Base-by-base conservation (phyloP, 2,888 invertebrate genomes). In the Coleophora deauratella region DNA sequence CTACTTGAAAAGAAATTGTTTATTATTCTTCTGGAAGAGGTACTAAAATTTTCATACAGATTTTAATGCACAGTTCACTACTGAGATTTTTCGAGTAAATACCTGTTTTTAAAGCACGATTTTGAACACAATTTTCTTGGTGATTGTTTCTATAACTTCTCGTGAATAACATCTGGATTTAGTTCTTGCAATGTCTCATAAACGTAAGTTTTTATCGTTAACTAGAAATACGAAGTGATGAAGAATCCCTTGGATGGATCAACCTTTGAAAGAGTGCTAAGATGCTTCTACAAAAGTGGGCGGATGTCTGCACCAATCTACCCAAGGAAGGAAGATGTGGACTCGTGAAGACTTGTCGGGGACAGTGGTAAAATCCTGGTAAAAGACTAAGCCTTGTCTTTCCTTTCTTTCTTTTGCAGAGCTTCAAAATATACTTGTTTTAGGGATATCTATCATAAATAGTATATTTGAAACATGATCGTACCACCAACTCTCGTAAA, bases 161-260 rank as follows among this genome's bases (percentile, higher is more conserved):
- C 11, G 41, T 41, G 32, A 45, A 38, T 42, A 45, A 44, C 41
- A 44, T 35, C 35, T 44, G 37, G 41, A 35, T 11, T 31, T 31
- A 39, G 43, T 53, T 44, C 50, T 55, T 55, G 57, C 57, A 54
- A 57, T 52, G 38, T 51, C 53, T 55, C 49, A 39, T 38, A 33
- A 46, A 40, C 31, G 40, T 34, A 36, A 31, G 13, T 11, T n/a
- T 37, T 37, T 4, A 9, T 21, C 6, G 6, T 21, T 21, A 21
- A 21, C 6, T 21, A 21, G 10, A 28, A 12, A 3, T 6, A 31
- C 10, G 8, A 31, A 31, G 31, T 31, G 31, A 31, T 2, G 11
- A 31, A 31, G 21, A 3, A 21, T 4, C 21, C 21, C 3, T 21
- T 21, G 21, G 21, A n/a, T n/a, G n/a, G n/a, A n/a, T n/a, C n/a